These are phyloP conservation scores for Muschampia plurimacula DNA, from an alignment of 2,888 invertebrate genomes.

Conservation along the genomic window DNA sequence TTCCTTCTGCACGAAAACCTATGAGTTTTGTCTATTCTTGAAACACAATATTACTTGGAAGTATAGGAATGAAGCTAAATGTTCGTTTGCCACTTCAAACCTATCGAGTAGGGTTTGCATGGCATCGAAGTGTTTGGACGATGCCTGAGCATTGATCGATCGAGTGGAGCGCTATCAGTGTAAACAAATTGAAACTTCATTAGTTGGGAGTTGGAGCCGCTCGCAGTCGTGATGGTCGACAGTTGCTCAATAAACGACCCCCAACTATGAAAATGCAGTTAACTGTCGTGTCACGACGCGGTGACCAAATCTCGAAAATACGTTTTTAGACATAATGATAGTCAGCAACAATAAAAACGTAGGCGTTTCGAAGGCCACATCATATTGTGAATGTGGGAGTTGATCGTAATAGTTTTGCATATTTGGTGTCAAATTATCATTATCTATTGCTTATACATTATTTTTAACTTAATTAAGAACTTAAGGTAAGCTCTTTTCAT, in stretches of 20 bases:
- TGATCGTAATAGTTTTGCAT: slow-evolving; percentile 22
- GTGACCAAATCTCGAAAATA: slow-evolving; percentile 24
- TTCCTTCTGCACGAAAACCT: too few relatives aligned
- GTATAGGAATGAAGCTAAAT: neutral
- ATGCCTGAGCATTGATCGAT: slow-evolving; percentile 34
- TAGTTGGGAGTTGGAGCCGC: slow-evolving; percentile 17
- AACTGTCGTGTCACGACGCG: slow-evolving; percentile 63
- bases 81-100: slow-evolving; percentile 19
- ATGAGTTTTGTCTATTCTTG: neutral
- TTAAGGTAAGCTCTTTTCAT: neutral
- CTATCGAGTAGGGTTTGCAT: slow-evolving; percentile 23
- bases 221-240: slow-evolving; percentile 39
- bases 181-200: slow-evolving; percentile 39
- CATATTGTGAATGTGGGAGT: slow-evolving; percentile 27
- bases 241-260: slow-evolving; percentile 59
- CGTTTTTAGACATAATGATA: slow-evolving; percentile 28
- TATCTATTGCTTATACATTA: neutral
- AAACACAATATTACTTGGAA: neutral
- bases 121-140: slow-evolving; percentile 30
- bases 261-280: slow-evolving; percentile 71
- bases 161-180: slow-evolving; percentile 28
- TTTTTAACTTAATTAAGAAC: neutral
- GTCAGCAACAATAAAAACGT: slow-evolving; percentile 28
- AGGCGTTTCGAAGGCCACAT: slow-evolving; percentile 23
- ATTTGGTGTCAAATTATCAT: slow-evolving; percentile 22